These are phyloP conservation scores for Neotoma lepida DNA, from an alignment of 2,113 vertebrate species.

Conservation along the genomic window DNA sequence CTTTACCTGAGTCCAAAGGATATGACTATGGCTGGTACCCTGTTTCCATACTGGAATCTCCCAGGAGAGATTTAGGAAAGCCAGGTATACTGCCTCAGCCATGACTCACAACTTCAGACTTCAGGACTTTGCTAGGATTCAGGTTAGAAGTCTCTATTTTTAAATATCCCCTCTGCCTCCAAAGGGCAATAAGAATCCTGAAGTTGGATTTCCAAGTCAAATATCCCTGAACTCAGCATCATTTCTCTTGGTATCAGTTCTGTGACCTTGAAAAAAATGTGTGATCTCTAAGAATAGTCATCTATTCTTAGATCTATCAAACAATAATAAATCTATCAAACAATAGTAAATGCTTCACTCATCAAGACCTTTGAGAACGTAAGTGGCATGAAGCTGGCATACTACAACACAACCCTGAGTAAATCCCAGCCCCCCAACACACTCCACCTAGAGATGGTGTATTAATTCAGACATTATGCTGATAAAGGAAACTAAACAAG, in stretches of 20 bases:
- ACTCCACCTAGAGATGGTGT: too few relatives aligned
- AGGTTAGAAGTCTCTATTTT: not conserved
- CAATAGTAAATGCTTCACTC: not conserved
- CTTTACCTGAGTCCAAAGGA: not conserved
- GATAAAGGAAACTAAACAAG: not conserved
- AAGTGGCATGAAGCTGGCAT: not conserved
- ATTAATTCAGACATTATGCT: not conserved
- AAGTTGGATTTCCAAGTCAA: not conserved
- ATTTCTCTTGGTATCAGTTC: not conserved
- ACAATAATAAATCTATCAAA: not conserved
- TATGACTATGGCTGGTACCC: rapidly evolving
- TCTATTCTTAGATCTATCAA: not conserved
- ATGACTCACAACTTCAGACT: not conserved
- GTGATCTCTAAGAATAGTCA: not conserved
- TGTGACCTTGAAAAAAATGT: not conserved
- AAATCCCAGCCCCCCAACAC: not conserved
- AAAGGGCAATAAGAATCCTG: not conserved
- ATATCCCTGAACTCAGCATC: not conserved
- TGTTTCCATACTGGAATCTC: not conserved
- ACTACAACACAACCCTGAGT: not conserved
- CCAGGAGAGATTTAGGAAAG: not conserved
- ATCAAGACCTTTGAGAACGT: not conserved
- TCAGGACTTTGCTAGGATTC: not conserved
- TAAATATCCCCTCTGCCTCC: not conserved
- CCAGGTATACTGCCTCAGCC: rapidly evolving